Base-by-base conservation (phyloP, 2,888 invertebrate species). In the Empis livida region DNA sequence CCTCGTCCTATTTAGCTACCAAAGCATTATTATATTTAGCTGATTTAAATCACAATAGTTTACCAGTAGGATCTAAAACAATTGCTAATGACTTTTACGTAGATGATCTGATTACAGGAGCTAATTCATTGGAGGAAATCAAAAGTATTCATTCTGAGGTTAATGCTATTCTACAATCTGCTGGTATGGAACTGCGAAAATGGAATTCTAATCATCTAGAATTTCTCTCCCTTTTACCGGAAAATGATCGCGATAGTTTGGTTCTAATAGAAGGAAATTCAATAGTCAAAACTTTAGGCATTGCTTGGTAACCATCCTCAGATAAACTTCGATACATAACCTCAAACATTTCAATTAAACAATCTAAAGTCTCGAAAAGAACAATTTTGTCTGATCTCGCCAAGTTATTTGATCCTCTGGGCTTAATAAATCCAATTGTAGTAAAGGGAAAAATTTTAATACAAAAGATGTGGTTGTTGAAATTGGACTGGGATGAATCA, bases 351-450 rank as follows among this genome's bases (percentile, higher is more conserved):
- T 5, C 16, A 20, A 13, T 14, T 13, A 16, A 39, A 3, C 2
- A 2, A 4, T 11, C 31, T 38, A 27, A 13, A 40, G 16, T 51
- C 4, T 47, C 53, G 1, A 53, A 51, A 27, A 23, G 51, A 10
- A 11, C 8, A n/a, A 38, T 54, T 3, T 17, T 52, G 8, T 50
- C 50, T 6, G 44, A 48, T 13, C 13, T 50, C 1, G 35, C 51
- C 2, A 20, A 30, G 2, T 17, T 55, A 16, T 55, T 49, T 31
- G 52, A 53, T 37, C 53, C 55, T 2, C 27, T 48, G 37, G 53
- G 53, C 1, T 42, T 50, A n/a, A 37, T 55, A 5, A 44, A 49
- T 11, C 54, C 54, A 15, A 20, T 52, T 1, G 44, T 48, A 5
- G 46, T 54, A 8, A 43, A 14, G 11, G 49, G 38, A 1, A 52